Conservation (phyloP, 2,797 vertebrate genomes). For the Propithecus perrieri region DNA sequence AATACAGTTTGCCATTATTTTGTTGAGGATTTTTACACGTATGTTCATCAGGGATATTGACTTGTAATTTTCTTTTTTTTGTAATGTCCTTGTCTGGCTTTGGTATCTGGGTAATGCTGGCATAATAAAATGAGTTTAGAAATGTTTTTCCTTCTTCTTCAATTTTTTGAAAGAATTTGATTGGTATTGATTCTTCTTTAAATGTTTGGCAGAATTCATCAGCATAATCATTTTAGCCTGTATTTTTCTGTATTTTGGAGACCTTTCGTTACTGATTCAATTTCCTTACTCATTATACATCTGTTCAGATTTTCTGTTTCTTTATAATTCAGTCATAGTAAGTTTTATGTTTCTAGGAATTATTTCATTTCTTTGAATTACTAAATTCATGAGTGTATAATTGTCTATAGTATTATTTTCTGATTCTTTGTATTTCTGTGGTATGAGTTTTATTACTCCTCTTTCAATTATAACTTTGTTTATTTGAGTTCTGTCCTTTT, state of each 20-base stretch:
- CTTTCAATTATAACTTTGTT: background rate
- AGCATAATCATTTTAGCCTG: background rate
- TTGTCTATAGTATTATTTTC: background rate
- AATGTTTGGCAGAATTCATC: background rate
- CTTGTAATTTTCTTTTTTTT: background rate
- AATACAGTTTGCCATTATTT: background rate
- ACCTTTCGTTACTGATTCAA: background rate
- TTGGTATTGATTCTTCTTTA: background rate
- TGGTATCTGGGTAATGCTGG: background rate
- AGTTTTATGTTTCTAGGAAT: background rate
- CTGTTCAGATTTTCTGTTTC: background rate
- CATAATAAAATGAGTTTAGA: background rate
- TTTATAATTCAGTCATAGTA: background rate
- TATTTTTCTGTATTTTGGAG: background rate
- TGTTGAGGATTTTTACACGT: background rate
- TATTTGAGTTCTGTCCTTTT: background rate
- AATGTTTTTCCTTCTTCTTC: no score
- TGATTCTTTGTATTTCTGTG: background rate
- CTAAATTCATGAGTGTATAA: background rate
- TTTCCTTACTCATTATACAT: background rate
- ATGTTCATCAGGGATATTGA: background rate
- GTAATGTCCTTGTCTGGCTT: background rate
- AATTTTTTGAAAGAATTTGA: no score
- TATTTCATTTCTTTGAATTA: background rate
- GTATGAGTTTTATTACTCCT: background rate